Percentiles rank a stretch among this genome's conserved stretches.
These are phyloP conservation scores for Smittia aterrima DNA, from an alignment of 2,888 invertebrate genomes.

Conservation along the genomic window DNA sequence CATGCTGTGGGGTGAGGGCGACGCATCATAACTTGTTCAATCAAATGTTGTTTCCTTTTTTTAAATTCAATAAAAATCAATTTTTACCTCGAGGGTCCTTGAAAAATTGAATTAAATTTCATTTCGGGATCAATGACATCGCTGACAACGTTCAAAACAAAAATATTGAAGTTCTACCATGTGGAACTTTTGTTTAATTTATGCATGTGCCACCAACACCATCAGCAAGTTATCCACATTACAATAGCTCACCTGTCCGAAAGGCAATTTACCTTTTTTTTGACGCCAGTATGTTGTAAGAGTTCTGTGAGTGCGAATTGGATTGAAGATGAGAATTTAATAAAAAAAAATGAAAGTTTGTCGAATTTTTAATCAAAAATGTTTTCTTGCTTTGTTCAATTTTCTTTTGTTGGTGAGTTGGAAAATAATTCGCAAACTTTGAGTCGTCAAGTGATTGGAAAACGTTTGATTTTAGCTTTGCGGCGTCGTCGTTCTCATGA, in stretches of 20 bases:
- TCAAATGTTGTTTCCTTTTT: no score
- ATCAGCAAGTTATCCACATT: not conserved
- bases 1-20: no score
- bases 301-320: not conserved
- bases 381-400: conserved; percentile 25
- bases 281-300: not conserved
- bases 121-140: no score
- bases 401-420: conserved; percentile 22
- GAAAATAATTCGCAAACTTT: not conserved
- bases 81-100: no score
- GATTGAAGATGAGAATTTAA: not conserved
- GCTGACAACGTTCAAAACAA: not conserved
- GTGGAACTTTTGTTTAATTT: conserved; percentile 24
- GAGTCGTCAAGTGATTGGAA: not conserved
- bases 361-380: conserved; percentile 21
- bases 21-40: no score
- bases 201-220: conserved; percentile 10
- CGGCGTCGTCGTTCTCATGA: conserved; percentile 67
- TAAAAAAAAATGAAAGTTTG: conserved; percentile 12
- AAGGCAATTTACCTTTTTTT: not conserved
- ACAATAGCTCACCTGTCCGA: conserved; percentile 20
- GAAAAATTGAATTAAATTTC: no score
- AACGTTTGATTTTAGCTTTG: conserved; percentile 58
- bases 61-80: no score
- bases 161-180: not conserved